Evolutionary conservation across 1,140 invertebrate species (phyloP), one percentile per base, ranked within the genome.

Genomic region (Drosophila parvula): DNA sequence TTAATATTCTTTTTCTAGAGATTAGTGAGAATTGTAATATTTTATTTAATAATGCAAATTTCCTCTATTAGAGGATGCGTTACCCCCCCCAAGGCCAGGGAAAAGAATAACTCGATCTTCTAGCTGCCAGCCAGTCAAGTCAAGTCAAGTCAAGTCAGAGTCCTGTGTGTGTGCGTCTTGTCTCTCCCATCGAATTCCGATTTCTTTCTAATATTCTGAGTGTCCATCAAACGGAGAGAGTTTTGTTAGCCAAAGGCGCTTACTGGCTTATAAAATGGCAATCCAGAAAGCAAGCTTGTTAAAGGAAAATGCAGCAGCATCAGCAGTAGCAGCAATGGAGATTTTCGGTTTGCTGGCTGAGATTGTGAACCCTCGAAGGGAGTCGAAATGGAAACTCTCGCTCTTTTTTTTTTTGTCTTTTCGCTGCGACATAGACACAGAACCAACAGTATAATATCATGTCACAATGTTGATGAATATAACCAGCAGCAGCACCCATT

Each of bases 261-360:
- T 81, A 81, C 63, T 71, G 78, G 79, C 79, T 81, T 81, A 81
- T 67, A 51, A 73, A 73, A 73, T 59, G 38, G 50, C 51, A 68
- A 69, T 69, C 48, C 63, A 27, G 40, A 70, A 28, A 48, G 51
- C 44, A 58, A 53, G 47, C 62, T 55, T 47, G 40, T 60, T 61
- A 74, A 53, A 51, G 56, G 32, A 53, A 50, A 73, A 61, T 73
- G 28, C 38, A 56, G 34, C 47, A 56, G 36, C 40, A 41, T 18
- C 34, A 38, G 32, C 51, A 36, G 48, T 18, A 4, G 50, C 16
- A 4, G 50, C 16, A 32, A 34, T 40, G 41, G 22, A 70, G 50
- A 70, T 57, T 47, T 71, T n/a, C 68, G 34, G 68, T 44, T 56
- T 40, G 51, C 0, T 55, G 43, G 28, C 67, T 9, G 38, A 47